These are phyloP conservation scores for Drosophila burlai DNA, from an alignment of 1,140 invertebrate genomes.

Conservation along the genomic window DNA sequence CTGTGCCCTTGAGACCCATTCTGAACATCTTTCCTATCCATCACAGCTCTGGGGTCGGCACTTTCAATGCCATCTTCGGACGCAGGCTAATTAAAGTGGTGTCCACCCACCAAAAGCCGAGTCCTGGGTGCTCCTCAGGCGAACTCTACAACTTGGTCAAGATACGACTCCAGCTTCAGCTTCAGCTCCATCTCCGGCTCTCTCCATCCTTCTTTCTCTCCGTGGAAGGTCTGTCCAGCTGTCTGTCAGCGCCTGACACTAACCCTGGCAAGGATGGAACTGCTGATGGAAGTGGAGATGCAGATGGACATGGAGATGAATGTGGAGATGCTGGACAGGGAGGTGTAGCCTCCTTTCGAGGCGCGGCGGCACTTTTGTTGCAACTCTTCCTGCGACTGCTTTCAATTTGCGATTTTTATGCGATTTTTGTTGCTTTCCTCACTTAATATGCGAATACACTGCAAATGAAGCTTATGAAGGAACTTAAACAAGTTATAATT, in stretches of 20 bases:
- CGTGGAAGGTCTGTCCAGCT: slow-evolving; percentile 33
- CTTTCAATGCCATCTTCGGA: slow-evolving; percentile 65
- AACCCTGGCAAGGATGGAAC: slow-evolving; percentile 28
- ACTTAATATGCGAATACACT: slow-evolving; percentile 39
- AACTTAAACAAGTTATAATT: not conserved
- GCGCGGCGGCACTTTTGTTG: slow-evolving; percentile 64
- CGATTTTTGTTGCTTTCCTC: slow-evolving; percentile 65
- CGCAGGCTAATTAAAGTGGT: slow-evolving; percentile 80
- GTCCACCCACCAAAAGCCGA: slow-evolving; percentile 70
- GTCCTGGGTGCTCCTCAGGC: slow-evolving; percentile 3
- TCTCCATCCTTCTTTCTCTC: slow-evolving; percentile 1
- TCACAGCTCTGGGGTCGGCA: slow-evolving; percentile 50
- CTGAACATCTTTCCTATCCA: slow-evolving; percentile 35
- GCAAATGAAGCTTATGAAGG: not conserved
- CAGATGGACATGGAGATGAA: slow-evolving; percentile 22
- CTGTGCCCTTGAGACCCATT: not conserved
- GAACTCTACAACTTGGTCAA: slow-evolving; percentile 7
- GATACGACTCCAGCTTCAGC: slow-evolving; percentile 4
- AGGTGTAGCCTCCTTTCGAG: slow-evolving; percentile 14
- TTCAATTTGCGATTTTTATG: slow-evolving; percentile 75
- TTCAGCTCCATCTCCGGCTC: slow-evolving; percentile 10
- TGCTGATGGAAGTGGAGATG: slow-evolving; percentile 36
- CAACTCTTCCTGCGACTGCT: slow-evolving; percentile 38
- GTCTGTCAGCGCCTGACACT: slow-evolving; percentile 67
- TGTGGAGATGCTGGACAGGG: slow-evolving; percentile 7